Base-by-base conservation (phyloP, 2,888 invertebrate species). In the Adelognathus sp. region DNA sequence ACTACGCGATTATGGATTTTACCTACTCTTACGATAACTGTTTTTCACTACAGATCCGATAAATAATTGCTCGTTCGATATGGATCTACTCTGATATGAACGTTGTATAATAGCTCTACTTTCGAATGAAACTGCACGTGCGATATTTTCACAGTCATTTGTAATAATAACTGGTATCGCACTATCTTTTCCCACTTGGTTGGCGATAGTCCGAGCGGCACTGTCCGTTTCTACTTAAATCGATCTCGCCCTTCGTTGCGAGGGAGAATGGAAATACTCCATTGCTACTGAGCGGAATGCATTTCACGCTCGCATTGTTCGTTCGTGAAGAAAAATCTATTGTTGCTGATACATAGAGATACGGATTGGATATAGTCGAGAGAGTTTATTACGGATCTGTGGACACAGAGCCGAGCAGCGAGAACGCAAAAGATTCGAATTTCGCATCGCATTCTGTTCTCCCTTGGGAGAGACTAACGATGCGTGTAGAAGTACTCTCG, bases 221-320 rank as follows among this genome's bases (percentile, higher is more conserved):
- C 29, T 56, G 29, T n/a, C 39, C 56, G 31, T 61, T 54, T 46
- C 63, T 36, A 36, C 31, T 29, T 50, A 39, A 52, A 54, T 54
- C 67, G 21, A 18, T 61, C 44, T 77, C 46, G 36, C 56, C 46
- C 60, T 21, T 61, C 52, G 33, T 31, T 46, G 61, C 29, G 29
- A 31, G 29, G 39, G 60, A 44, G 72, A 71, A 66, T 54, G 60
- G 39, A 60, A 72, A 61, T 36, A 60, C 39, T n/a, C 50, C 11
- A 21, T 7, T 41, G 46, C 3, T 56, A 24, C 9, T n/a, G 21
- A 29, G 14, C 33, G 33, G 66, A 50, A 44, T 54, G 60, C 39
- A 54, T 66, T 76, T 52, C 66, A 54, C 56, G 70, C 56, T 70
- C 18, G 67, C 64, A 69, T 73, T 77, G 77, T 77, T 73, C n/a